Conservation (phyloP, 92 coral and sea anemone species). For the Actinernus sp. region DNA sequence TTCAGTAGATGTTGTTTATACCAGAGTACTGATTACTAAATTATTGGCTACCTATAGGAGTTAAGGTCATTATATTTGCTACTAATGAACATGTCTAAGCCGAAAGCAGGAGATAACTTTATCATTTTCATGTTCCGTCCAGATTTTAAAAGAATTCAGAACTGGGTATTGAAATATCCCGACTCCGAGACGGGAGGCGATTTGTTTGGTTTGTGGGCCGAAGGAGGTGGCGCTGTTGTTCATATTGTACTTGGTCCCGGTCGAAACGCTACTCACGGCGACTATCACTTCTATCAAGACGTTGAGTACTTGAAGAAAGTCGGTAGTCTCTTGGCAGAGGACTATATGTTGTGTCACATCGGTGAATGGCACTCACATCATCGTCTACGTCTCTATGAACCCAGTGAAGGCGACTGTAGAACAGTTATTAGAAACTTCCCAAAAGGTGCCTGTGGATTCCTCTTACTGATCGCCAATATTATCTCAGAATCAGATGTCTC, state of each 20-base stretch:
- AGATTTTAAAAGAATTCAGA: conserved; percentile 42
- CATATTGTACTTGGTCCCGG: conserved; percentile 93
- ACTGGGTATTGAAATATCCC: conserved; percentile 74
- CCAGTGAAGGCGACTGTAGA: conserved; percentile 77
- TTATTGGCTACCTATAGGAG: too few relatives aligned
- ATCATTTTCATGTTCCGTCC: conserved; percentile 61
- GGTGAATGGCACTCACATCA: conserved; percentile 99
- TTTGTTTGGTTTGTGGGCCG: too few relatives aligned
- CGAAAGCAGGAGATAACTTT: conserved; percentile 13
- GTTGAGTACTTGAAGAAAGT: conserved; percentile 68
- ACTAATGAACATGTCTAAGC: too few relatives aligned
- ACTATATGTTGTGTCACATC: conserved; percentile 83
- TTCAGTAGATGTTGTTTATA: too few relatives aligned
- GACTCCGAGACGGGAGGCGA: conserved; percentile 9
- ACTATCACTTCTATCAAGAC: conserved; percentile 82
- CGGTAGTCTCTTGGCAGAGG: conserved; percentile 62
- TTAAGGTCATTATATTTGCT: too few relatives aligned
- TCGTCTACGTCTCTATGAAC: conserved; percentile 59
- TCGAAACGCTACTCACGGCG: conserved; percentile 56
- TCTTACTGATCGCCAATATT: conserved; percentile 85
- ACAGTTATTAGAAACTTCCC: conserved; percentile 80
- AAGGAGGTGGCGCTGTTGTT: conserved; percentile 51
- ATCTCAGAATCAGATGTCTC: conserved; percentile 11
- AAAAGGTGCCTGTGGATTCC: conserved; percentile 67
- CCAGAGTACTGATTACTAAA: too few relatives aligned